Percentiles rank a stretch among this genome's conserved stretches.
phyloP scores from a whole-genome alignment of 2,888 invertebrate species.

The Sussaba pulchella region DNA sequence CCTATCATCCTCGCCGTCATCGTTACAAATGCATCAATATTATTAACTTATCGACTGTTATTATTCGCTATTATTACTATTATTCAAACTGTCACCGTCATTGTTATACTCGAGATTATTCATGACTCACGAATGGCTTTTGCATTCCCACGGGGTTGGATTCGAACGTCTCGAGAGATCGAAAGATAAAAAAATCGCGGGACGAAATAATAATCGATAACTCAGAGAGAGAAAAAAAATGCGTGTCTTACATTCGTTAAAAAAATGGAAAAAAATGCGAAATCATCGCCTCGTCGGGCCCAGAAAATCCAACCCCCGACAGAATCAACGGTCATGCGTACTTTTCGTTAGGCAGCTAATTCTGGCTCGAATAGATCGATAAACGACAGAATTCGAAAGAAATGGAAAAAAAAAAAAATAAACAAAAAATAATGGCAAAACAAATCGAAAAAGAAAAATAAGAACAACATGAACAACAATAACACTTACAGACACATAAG shows the following conservation, averaged over 20 bases:
- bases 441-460: slow-evolving; percentile 50
- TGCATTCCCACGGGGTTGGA: slow-evolving; percentile 74
- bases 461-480: slow-evolving; percentile 64
- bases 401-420: slow-evolving; percentile 42
- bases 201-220: no score
- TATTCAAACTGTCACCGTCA: slow-evolving; percentile 64
- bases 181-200: no score
- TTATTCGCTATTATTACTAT: slow-evolving; percentile 71
- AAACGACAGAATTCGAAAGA: slow-evolving; percentile 75
- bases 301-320: slow-evolving; percentile 77
- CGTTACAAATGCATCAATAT: slow-evolving; percentile 69
- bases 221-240: no score
- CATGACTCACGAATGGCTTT: slow-evolving; percentile 77
- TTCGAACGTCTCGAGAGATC: slow-evolving; percentile 73
- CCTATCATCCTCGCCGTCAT: slow-evolving; percentile 71
- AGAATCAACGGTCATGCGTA: slow-evolving; percentile 78
- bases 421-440: no score
- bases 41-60: slow-evolving; percentile 71
- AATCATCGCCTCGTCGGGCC: slow-evolving; percentile 71
- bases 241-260: slow-evolving; percentile 39
- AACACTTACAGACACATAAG: slow-evolving; percentile 63
- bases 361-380: slow-evolving; percentile 76
- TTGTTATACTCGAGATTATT: slow-evolving; percentile 69
- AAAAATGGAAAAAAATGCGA: neutral
- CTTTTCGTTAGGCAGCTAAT: slow-evolving; percentile 76